A percentile compares a stretch with the other conserved stretches of the same genome.
Conservation (phyloP, 2,113 vertebrate genomes). For the Saccopteryx bilineata region DNA sequence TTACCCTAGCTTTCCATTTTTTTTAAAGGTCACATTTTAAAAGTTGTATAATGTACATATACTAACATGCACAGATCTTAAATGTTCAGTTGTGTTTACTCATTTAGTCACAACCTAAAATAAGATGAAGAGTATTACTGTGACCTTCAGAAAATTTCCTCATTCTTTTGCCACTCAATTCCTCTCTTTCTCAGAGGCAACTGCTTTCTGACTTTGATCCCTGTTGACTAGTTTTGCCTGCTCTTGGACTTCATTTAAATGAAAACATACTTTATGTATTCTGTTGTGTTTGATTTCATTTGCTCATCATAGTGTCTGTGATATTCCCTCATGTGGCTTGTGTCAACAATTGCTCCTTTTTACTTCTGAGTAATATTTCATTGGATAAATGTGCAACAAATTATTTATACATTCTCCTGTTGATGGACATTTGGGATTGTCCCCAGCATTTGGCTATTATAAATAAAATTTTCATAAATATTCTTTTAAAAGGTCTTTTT, state of each 20-base stretch:
- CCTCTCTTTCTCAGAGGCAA: not conserved
- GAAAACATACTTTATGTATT: not conserved
- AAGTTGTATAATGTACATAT: not conserved
- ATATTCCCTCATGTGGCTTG: not conserved
- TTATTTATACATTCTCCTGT: not conserved
- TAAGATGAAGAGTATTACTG: not conserved
- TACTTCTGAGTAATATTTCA: not conserved
- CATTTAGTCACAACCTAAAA: not conserved
- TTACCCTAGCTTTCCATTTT: not conserved
- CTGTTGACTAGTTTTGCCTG: not conserved
- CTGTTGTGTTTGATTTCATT: not conserved
- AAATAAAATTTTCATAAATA: not conserved
- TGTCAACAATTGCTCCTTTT: not conserved
- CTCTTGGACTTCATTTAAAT: not conserved
- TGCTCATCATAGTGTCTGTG: not conserved
- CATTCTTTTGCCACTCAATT: not conserved
- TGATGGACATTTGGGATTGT: not conserved
- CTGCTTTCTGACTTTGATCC: not conserved
- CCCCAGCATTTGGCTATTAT: not conserved
- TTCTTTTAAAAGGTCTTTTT: not conserved
- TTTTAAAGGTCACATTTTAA: not conserved
- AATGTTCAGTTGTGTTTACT: not conserved
- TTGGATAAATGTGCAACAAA: not conserved
- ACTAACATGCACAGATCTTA: not conserved
- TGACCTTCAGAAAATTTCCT: not conserved